Percentiles rank a stretch among this genome's conserved stretches.
Evolutionary conservation across 2,888 invertebrate species (phyloP).

Genomic region (Orchestes rusci): DNA sequence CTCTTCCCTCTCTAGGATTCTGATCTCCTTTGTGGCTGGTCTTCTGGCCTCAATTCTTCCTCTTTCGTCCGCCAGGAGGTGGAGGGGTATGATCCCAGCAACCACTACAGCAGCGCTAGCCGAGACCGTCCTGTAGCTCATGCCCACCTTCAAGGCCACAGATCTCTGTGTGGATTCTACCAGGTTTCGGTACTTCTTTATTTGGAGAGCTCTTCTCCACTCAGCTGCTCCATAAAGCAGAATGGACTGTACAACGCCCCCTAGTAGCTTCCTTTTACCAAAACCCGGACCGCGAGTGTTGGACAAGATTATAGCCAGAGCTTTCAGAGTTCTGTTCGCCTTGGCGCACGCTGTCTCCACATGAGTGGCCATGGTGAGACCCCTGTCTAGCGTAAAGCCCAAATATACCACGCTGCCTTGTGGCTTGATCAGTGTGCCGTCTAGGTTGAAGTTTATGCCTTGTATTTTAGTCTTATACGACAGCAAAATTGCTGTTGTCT

Average conservation of each 20-base stretch:
- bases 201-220: constrained; percentile 2
- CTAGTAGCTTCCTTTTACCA: constrained; percentile 8
- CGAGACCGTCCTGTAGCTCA: neutral
- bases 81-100: neutral
- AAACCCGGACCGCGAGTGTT: constrained; percentile 11
- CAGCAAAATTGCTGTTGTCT: constrained; percentile 9
- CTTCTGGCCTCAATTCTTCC: neutral
- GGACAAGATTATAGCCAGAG: constrained; percentile 1
- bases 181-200: neutral
- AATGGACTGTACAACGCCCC: constrained; percentile 8
- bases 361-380: constrained; percentile 4
- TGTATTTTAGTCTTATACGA: neutral
- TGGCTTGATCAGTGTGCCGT: neutral
- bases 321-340: neutral
- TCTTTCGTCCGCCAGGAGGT: neutral
- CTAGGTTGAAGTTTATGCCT: neutral
- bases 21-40: neutral
- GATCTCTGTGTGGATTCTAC: neutral
- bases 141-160: neutral
- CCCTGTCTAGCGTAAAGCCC: constrained; percentile 10
- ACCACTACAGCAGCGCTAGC: neutral
- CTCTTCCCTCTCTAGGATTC: neutral
- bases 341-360: constrained; percentile 5
- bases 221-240: constrained; percentile 16
- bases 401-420: constrained; percentile 7